A percentile compares a stretch with the other conserved stretches of the same genome.
Conservation (phyloP, 1,140 invertebrate species). For the Micrasema minimum region DNA sequence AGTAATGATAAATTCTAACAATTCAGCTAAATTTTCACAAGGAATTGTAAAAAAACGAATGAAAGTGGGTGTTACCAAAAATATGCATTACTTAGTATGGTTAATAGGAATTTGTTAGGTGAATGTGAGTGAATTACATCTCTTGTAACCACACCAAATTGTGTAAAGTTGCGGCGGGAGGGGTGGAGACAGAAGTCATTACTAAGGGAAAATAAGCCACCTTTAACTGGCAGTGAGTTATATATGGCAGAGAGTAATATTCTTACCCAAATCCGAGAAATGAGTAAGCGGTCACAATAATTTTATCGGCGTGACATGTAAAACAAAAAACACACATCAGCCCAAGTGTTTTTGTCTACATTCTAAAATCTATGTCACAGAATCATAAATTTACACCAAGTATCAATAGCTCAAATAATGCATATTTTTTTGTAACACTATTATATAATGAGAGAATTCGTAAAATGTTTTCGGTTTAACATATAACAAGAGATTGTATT, state of each 20-base stretch:
- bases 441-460: conserved; percentile 27
- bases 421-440: conserved; percentile 51
- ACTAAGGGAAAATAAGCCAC: conserved; percentile 53
- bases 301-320: conserved; percentile 53
- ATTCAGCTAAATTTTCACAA: conserved; percentile 19
- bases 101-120: not conserved
- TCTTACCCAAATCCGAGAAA: conserved; percentile 53
- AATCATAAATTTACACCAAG: conserved; percentile 16
- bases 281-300: conserved; percentile 53
- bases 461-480: not conserved
- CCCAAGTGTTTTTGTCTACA: conserved; percentile 50
- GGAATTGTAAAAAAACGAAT: conserved; percentile 14
- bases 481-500: not conserved
- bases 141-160: not conserved
- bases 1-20: conserved; percentile 44
- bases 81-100: conserved; percentile 53
- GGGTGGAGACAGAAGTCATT: conserved; percentile 44
- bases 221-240: conserved; percentile 50
- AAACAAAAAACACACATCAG: conserved; percentile 54
- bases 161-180: not conserved
- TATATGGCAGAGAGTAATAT: conserved; percentile 50
- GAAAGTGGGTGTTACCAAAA: conserved; percentile 44
- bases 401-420: conserved; percentile 46
- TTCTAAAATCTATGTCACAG: conserved; percentile 36
- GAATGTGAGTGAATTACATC: not conserved